Evolutionary conservation across 2,113 vertebrate genomes (phyloP).

Genomic region (Philantomba maxwellii): DNA sequence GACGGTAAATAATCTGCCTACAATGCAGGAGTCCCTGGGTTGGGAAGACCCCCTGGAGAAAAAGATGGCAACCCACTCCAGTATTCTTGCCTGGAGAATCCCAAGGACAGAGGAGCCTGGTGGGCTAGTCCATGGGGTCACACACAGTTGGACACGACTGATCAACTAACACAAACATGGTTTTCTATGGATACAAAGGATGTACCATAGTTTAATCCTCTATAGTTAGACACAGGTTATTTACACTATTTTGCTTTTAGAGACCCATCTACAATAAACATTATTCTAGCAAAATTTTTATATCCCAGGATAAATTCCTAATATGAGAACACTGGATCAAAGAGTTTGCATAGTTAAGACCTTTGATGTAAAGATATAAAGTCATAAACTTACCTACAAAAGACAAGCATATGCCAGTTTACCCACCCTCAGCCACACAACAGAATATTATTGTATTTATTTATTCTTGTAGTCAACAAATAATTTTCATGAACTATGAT

Average conservation of each 20-base stretch:
- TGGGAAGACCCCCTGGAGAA: not conserved
- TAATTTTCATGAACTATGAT: not conserved
- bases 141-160: not conserved
- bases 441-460: not conserved
- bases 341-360: not conserved
- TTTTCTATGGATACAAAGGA: not conserved
- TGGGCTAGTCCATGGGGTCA: not conserved
- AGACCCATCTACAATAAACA: not conserved
- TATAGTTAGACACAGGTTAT: not conserved
- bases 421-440: not conserved
- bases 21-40: not conserved
- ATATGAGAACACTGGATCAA: not conserved
- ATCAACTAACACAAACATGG: not conserved
- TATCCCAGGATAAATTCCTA: not conserved
- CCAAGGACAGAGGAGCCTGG: not conserved
- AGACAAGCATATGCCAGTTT: not conserved
- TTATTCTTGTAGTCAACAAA: not conserved
- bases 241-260: not conserved
- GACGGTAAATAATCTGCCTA: not conserved
- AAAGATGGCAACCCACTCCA: not conserved
- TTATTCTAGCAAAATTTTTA: not conserved
- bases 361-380: not conserved
- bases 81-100: not conserved
- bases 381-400: not conserved
- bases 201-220: not conserved